Evolutionary conservation across 2,888 invertebrate species (phyloP).

Genomic region (Bombylius discolor): DNA sequence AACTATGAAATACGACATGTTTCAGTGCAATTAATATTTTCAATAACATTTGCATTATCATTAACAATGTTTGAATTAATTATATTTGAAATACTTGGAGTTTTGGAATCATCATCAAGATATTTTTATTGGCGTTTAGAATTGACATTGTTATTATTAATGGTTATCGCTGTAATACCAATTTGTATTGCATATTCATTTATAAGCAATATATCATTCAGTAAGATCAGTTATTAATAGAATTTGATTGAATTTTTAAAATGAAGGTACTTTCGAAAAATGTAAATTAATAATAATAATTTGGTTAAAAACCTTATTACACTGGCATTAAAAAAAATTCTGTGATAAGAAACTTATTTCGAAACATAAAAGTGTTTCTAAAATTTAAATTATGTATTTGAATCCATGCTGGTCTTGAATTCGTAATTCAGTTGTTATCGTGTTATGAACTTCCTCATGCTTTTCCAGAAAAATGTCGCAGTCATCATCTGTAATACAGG

Average conservation of each 20-base stretch:
- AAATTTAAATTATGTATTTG: too few species aligned
- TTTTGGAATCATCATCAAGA: constrained; percentile 75
- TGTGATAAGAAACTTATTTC: too few species aligned
- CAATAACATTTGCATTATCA: constrained; percentile 88
- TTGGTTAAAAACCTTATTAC: too few species aligned
- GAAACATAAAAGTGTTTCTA: too few species aligned
- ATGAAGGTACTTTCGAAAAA: too few species aligned
- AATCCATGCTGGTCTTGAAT: too few species aligned
- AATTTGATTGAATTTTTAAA: constrained; percentile 1
- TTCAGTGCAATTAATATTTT: constrained; percentile 89
- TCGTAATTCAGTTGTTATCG: too few species aligned
- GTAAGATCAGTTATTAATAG: constrained; percentile 40
- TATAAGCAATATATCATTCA: constrained; percentile 75
- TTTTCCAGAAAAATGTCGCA: too few species aligned
- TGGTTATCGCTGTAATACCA: constrained; percentile 92
- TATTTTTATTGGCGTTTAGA: constrained; percentile 80
- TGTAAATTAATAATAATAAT: too few species aligned
- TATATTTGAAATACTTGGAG: constrained; percentile 95
- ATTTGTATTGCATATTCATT: constrained; percentile 94
- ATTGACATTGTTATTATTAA: constrained; percentile 77
- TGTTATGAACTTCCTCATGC: too few species aligned
- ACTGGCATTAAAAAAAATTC: too few species aligned
- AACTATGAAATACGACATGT: constrained; percentile 96
- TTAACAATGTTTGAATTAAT: constrained; percentile 99
- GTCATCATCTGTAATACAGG: too few species aligned